Percentiles rank a stretch among this genome's conserved stretches.
phyloP scores from a whole-genome alignment of 2,797 vertebrate species.

The Urosaurus nigricauda region DNA sequence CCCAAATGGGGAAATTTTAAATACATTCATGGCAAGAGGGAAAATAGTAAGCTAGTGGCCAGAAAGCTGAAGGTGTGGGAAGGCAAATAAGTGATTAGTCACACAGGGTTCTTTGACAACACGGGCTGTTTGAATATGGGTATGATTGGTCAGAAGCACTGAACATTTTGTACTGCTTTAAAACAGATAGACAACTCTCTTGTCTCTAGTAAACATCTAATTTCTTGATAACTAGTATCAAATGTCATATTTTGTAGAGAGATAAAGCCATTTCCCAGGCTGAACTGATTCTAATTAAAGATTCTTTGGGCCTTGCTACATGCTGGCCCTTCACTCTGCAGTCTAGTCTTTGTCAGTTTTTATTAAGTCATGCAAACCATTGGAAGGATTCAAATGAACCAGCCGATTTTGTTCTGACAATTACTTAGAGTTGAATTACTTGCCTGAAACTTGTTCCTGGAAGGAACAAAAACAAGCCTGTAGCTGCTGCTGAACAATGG shows the following conservation, averaged over 20 bases:
- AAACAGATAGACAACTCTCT: slow-evolving; percentile 1
- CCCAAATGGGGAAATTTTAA: background rate
- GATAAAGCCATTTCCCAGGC: slow-evolving; percentile 29
- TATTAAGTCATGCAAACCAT: slow-evolving; percentile 41
- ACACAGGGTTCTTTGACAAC: background rate
- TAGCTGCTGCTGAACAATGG: slow-evolving; percentile 33
- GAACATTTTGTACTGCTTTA: slow-evolving; percentile 11
- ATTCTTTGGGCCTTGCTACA: slow-evolving; percentile 52
- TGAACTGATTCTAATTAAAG: slow-evolving; percentile 53
- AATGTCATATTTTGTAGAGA: background rate
- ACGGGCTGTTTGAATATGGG: background rate
- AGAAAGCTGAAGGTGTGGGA: background rate
- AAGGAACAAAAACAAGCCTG: slow-evolving; percentile 18
- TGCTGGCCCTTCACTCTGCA: slow-evolving; percentile 52
- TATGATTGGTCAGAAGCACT: background rate
- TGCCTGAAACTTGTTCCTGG: slow-evolving; percentile 50
- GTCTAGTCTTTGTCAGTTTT: slow-evolving; percentile 46
- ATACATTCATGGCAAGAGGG: background rate
- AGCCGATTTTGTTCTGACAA: slow-evolving; percentile 48
- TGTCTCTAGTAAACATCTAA: slow-evolving; percentile 9
- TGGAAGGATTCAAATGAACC: slow-evolving; percentile 11
- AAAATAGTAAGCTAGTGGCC: background rate
- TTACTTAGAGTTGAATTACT: slow-evolving; percentile 43
- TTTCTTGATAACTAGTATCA: slow-evolving; percentile 6
- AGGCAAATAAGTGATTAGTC: background rate